Evolutionary conservation across 2,888 invertebrate species (phyloP), one percentile per base, ranked within the genome.

Genomic region (Ectemnius cavifrons): DNA sequence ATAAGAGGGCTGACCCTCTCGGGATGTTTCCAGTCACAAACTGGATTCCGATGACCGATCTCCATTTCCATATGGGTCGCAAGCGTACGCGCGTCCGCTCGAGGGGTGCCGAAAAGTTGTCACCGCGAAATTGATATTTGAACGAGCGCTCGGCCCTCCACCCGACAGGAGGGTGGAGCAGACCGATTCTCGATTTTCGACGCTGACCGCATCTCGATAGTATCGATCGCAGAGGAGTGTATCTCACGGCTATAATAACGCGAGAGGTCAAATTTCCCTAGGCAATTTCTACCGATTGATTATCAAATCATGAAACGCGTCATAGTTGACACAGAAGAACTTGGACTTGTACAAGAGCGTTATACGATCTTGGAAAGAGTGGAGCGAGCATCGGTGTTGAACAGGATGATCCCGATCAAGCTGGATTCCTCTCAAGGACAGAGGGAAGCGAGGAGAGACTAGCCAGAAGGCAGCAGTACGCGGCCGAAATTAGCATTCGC

Each of bases 1-100:
- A 37, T 78, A 80, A 80, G 75, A 71, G 65, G 83, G 84, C 84
- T 88, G 88, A 89, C 89, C 89, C 85, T 87, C 86, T 83, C 84
- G 85, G 87, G 88, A 88, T 89, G 86, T 89, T 90, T 88, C 88
- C 82, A 87, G 88, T 87, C 80, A 85, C 87, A 89, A 91, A 90
- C 89, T 89, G 85, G 87, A 90, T 90, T 90, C 84, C 87, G 84
- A 87, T 87, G 87, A 87, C 85, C 87, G 85, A 90, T 90, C 87
- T 88, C 87, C 85, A 90, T 90, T 90, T 89, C 88, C 90, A 89
- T 89, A 88, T 86, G 86, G 82, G 75, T 71, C 76, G 61, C 46
- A n/a, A 61, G 45, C 67, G 59, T 20, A 37, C n/a, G 61, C 66
- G 65, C 64, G 74, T 62, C 72, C 52, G 49, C 28, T 45, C 45